Evolutionary conservation across 2,888 invertebrate genomes (phyloP), one percentile per base, ranked within the genome.

Genomic region (Germaria angustata): DNA sequence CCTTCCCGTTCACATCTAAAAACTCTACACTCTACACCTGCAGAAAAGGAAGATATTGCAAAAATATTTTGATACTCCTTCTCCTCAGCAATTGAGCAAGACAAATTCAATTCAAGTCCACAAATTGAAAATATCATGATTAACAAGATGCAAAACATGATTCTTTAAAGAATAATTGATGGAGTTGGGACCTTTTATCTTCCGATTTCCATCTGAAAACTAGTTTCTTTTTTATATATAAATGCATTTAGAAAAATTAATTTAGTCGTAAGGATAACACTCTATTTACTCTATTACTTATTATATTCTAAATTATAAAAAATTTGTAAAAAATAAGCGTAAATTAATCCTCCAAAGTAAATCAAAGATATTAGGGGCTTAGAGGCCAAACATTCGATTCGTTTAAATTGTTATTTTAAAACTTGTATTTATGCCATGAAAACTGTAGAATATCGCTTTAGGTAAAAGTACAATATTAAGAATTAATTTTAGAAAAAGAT

Each of bases 321-420:
- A 72, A 4, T 34, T 57, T 76, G 36, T 49, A 46, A 32, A 41
- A 41, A n/a, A 11, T 20, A 36, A 61, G 51, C 15, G 13, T 32
- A 71, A 34, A 36, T 8, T 17, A 32, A 55, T 17, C 5, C 11
- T 44, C 13, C 9, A 51, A 68, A 49, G 15, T 1, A n/a, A 28
- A 61, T 5, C 7, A 65, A 65, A 24, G 66, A 36, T 28, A 49
- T 36, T 79, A 82, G 82, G 79, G 79, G 75, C 72, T 79, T 82
- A 82, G 82, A 79, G 51, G 66, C 75, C 75, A 66, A 79, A 28
- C 57, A 4, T 61, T 53, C 65, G 53, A 69, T 51, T 69, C n/a
- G 36, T 51, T 77, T 57, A 32, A 79, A 53, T 66, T 65, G 36
- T 11, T 13, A 68, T 57, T 44, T 20, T 55, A 63, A 49, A 49